Evolutionary conservation across 2,113 vertebrate species (phyloP).

Genomic region (Gymnorhina tibicen): DNA sequence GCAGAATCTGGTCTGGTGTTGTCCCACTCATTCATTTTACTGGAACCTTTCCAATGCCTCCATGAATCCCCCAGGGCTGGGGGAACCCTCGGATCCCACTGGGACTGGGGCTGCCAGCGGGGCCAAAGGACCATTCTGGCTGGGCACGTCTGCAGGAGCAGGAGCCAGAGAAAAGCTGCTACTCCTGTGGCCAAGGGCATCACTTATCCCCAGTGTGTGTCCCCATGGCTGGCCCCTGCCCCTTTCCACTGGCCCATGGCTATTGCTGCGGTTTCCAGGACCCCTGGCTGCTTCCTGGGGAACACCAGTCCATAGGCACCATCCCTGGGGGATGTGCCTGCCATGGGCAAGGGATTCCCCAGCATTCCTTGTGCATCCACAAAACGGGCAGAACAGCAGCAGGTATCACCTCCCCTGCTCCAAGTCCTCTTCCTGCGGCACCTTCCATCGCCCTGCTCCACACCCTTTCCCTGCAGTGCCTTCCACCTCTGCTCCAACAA

Average conservation of each 20-base stretch:
- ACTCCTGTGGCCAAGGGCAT: background rate
- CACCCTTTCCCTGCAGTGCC: background rate
- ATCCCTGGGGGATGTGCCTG: background rate
- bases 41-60: background rate
- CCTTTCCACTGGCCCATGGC: background rate
- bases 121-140: background rate
- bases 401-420: background rate
- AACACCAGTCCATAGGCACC: rapidly evolving
- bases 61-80: background rate
- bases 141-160: rapidly evolving
- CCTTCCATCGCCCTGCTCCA: background rate
- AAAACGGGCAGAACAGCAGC: rapidly evolving
- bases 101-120: rapidly evolving
- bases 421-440: background rate
- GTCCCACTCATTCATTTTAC: background rate
- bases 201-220: rapidly evolving
- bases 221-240: rapidly evolving
- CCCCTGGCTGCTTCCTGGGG: rapidly evolving
- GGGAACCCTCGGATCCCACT: background rate
- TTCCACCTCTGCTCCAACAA: background rate
- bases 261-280: background rate
- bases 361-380: background rate
- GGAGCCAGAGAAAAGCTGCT: background rate
- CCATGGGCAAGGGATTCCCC: background rate
- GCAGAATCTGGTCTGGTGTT: background rate